A percentile compares a stretch with the other conserved stretches of the same genome.
Evolutionary conservation across 2,113 vertebrate species (phyloP).

Genomic region (Nibea coibor): DNA sequence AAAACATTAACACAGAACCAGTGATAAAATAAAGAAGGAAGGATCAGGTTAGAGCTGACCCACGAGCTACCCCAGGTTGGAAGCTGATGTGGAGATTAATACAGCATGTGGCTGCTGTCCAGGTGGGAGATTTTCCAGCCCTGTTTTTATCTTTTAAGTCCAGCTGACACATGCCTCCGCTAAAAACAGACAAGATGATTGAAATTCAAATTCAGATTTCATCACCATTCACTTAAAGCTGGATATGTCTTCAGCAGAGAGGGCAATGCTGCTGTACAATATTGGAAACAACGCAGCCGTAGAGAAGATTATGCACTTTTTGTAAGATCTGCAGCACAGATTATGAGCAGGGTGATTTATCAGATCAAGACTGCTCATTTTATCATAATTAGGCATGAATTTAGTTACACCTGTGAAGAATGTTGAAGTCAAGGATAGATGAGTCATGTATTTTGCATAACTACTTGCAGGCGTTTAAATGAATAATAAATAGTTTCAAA

Average conservation of each 20-base stretch:
- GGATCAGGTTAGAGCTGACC: not conserved
- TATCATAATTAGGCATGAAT: conserved; percentile 8
- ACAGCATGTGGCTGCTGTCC: conserved; percentile 28
- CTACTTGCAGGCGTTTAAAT: not conserved
- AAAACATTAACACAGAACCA: conserved; percentile 18
- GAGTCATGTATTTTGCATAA: not conserved
- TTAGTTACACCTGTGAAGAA: not conserved
- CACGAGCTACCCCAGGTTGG: not conserved
- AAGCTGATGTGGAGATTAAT: conserved; percentile 58
- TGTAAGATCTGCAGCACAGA: conserved; percentile 3
- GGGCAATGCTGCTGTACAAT: not conserved
- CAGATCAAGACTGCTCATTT: conserved; percentile 10
- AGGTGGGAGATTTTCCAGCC: conserved; percentile 25
- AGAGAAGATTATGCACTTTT: conserved; percentile 31
- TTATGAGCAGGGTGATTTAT: not conserved
- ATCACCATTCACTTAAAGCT: conserved; percentile 18
- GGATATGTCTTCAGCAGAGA: conserved; percentile 1
- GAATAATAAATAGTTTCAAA: not conserved
- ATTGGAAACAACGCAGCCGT: not conserved
- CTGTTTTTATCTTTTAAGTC: conserved; percentile 38
- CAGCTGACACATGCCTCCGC: conserved; percentile 17
- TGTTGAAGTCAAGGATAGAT: not conserved
- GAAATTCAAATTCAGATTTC: conserved; percentile 47
- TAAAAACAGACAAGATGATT: conserved; percentile 35
- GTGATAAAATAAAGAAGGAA: not conserved